Evolutionary conservation across 2,888 invertebrate genomes (phyloP).

Genomic region (Callimorpha dominula): DNA sequence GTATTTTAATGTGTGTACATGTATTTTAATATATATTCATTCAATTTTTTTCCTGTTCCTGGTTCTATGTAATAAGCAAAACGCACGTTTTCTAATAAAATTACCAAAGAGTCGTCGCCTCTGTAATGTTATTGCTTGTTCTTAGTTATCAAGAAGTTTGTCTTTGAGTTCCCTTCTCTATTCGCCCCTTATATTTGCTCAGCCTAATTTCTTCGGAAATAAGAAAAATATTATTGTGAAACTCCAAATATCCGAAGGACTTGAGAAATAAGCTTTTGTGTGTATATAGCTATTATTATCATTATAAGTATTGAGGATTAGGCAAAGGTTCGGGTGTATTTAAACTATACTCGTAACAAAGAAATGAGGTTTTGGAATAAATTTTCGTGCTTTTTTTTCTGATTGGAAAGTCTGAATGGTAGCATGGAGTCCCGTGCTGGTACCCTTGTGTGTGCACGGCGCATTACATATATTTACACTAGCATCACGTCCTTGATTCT

Average conservation of each 20-base stretch:
- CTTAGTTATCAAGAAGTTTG: constrained; percentile 64
- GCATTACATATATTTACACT: too few relatives aligned
- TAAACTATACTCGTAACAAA: neutral
- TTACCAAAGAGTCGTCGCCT: constrained; percentile 11
- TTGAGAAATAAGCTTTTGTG: constrained; percentile 28
- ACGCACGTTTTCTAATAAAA: neutral
- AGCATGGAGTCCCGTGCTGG: too few relatives aligned
- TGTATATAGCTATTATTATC: constrained; percentile 4
- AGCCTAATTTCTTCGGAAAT: constrained; percentile 69
- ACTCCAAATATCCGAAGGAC: constrained; percentile 37
- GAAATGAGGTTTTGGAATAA: too few relatives aligned
- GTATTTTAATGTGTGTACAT: too few relatives aligned
- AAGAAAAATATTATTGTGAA: constrained; percentile 68
- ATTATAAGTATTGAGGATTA: neutral
- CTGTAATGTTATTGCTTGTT: constrained; percentile 52
- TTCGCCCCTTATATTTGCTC: constrained; percentile 69
- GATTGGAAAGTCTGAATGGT: too few relatives aligned
- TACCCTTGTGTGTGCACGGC: too few relatives aligned
- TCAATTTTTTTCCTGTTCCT: neutral
- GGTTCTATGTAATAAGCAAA: neutral
- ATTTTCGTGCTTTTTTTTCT: too few relatives aligned
- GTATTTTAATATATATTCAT: neutral
- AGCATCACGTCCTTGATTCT: too few relatives aligned
- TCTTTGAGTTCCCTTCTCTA: constrained; percentile 49
- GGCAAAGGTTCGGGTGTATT: neutral